Base-by-base conservation (phyloP, 1,140 invertebrate genomes). In the Spodoptera litura region DNA sequence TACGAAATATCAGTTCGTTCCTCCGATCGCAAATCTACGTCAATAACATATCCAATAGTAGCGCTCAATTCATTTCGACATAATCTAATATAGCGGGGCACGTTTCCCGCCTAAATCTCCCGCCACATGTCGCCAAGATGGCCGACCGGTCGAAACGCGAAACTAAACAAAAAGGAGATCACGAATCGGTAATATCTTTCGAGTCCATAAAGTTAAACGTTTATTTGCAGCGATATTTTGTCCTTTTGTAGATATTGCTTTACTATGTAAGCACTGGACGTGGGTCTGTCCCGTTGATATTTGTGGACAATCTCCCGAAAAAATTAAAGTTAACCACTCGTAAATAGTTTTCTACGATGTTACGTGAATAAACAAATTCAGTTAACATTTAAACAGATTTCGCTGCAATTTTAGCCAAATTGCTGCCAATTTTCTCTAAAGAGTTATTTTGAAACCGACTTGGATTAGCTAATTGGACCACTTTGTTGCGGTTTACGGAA, bases 41-140 rank as follows among this genome's bases (percentile, higher is more conserved):
- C 93, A 94, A 94, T 94, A 94, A 93, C 93, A 94, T 93, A 94
- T 94, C 92, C 93, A 94, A 94, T 94, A 94, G 91, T 93, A 91
- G 91, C 91, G 92, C 90, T 92, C 93, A 93, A 93, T 94, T 94
- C 93, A 94, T 94, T 94, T 91, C 93, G 89, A 93, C 93, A 94
- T 94, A 94, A 94, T 93, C 92, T 93, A 89, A 92, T 93, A 93
- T 90, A 89, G 88, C 89, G 85, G 89, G 85, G 89, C 93, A 94
- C 93, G 93, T 93, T 92, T 91, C 86, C 90, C 91, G 93, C 87
- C 93, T 94, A 94, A 94, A 94, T 94, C 91, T 94, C 83, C 93
- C 91, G 91, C 93, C 93, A 94, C 92, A 94, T 94, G 93, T 94
- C 93, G 93, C 93, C 93, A 93, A 94, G 90, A 94, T 94, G 92